Percentiles rank a stretch among this genome's conserved stretches.
Conservation (phyloP, 2,113 vertebrate species). For the Oreocharis arfaki region DNA sequence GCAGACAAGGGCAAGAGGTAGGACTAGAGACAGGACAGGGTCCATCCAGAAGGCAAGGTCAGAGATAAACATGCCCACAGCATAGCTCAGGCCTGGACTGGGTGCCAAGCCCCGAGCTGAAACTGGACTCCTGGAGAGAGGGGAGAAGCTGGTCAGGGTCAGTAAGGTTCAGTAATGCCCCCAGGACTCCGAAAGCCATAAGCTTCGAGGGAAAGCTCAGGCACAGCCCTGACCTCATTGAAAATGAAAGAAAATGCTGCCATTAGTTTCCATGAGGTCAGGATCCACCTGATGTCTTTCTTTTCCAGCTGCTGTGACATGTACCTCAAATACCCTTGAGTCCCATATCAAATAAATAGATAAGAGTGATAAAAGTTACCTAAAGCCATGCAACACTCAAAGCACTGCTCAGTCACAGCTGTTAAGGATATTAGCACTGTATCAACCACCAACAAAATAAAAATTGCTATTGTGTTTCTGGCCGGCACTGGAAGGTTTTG, state of each 20-base stretch:
- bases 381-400: not conserved
- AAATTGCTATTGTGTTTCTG: not conserved
- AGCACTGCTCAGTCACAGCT: not conserved
- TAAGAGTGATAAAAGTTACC: not conserved
- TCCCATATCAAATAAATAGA: not conserved
- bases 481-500: not conserved
- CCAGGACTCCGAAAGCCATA: not conserved
- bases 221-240: not conserved
- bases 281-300: not conserved
- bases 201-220: accelerated
- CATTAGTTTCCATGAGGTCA: not conserved
- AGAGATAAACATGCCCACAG: not conserved
- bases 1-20: not conserved
- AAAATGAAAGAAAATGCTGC: not conserved
- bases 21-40: not conserved
- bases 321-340: not conserved
- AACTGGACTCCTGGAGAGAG: not conserved
- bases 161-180: not conserved
- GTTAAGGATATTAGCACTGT: not conserved
- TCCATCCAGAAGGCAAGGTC: not conserved
- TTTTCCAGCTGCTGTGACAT: not conserved
- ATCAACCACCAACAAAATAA: not conserved
- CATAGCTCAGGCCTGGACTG: not conserved
- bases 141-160: not conserved
- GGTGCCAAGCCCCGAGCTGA: not conserved